Percentiles rank a stretch among this genome's conserved stretches.
phyloP scores from a whole-genome alignment of 2,113 vertebrate species.

The Neoarius graeffei region DNA sequence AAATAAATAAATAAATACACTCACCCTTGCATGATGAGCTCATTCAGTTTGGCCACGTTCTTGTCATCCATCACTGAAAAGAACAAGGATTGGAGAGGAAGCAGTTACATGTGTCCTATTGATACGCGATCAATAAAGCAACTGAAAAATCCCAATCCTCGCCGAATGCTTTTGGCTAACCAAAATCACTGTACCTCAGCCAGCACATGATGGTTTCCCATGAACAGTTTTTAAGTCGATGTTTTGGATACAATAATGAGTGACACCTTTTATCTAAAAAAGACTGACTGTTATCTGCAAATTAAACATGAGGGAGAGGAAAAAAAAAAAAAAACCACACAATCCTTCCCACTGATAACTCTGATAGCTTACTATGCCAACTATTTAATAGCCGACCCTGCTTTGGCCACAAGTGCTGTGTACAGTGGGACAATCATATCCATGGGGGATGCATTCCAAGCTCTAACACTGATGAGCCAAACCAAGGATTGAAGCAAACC shows the following conservation, averaged over 20 bases:
- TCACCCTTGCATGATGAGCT: constrained; percentile 97
- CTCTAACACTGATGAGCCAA: too few species aligned
- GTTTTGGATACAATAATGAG: not conserved
- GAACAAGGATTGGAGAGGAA: constrained; percentile 51
- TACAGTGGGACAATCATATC: too few species aligned
- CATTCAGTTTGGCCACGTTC: constrained; percentile 93
- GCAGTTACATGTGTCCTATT: not conserved
- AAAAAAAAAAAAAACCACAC: too few species aligned
- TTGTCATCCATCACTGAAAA: constrained; percentile 96
- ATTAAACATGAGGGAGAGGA: too few species aligned
- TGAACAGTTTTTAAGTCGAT: not conserved
- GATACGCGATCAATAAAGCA: constrained; percentile 20
- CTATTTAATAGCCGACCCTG: too few species aligned
- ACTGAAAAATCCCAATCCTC: not conserved
- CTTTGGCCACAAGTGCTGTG: too few species aligned
- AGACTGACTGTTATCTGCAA: too few species aligned
- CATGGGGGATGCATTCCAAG: too few species aligned
- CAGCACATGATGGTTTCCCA: not conserved
- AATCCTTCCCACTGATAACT: too few species aligned
- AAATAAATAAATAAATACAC: not conserved
- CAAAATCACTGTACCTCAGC: not conserved
- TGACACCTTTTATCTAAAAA: too few species aligned
- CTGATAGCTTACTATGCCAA: too few species aligned
- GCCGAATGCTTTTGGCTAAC: not conserved
- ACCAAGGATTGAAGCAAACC: too few species aligned